A percentile compares a stretch with the other conserved stretches of the same genome.
Conservation (phyloP, 1,140 invertebrate species). For the Arctopsyche grandis region DNA sequence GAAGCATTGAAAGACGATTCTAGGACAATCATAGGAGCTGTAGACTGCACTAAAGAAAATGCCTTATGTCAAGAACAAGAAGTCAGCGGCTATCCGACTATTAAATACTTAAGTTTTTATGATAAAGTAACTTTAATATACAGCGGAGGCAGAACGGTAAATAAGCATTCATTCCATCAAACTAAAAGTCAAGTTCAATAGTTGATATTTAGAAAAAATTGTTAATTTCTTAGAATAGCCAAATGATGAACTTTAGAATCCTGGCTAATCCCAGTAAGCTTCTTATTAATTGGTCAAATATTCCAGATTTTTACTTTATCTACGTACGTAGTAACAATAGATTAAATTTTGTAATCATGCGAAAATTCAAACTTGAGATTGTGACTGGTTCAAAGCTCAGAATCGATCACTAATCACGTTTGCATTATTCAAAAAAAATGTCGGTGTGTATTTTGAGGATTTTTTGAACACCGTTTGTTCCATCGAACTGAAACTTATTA, state of each 20-base stretch:
- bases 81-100: constrained; percentile 86
- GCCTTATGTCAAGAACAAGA: constrained; percentile 75
- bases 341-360: too few species aligned
- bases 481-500: too few species aligned
- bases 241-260: neutral
- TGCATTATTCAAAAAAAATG: too few species aligned
- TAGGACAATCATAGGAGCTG: constrained; percentile 81
- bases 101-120: constrained; percentile 88
- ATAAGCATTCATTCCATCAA: constrained; percentile 34
- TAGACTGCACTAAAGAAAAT: constrained; percentile 81
- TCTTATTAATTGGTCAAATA: neutral
- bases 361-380: too few species aligned
- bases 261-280: neutral
- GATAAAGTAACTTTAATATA: constrained; percentile 76
- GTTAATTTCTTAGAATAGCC: constrained; percentile 6
- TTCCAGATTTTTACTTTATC: too few species aligned
- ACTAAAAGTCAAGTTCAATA: neutral
- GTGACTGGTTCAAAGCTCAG: too few species aligned
- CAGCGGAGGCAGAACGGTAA: constrained; percentile 78
- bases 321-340: too few species aligned
- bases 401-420: too few species aligned
- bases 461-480: too few species aligned
- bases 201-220: neutral
- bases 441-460: too few species aligned
- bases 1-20: constrained; percentile 76